Evolutionary conservation across 2,797 vertebrate species (phyloP).

Genomic region (Sebastes kiyomatsui): DNA sequence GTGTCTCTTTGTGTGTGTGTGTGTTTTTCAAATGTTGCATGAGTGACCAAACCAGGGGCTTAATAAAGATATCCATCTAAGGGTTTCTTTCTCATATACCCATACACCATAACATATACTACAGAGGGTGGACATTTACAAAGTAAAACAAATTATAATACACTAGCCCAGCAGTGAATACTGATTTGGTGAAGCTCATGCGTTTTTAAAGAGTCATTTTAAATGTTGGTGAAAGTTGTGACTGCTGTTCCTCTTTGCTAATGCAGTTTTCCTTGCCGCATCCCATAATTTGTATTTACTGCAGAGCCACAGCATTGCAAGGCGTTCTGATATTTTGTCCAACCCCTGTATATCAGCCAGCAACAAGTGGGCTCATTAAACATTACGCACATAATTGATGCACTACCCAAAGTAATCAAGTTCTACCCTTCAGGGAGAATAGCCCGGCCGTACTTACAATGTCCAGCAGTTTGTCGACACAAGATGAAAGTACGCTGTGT

Average conservation of each 20-base stretch:
- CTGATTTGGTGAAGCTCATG: not conserved
- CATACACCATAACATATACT: not conserved
- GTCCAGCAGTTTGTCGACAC: constrained; percentile 83
- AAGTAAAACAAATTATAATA: not conserved
- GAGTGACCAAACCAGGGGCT: not conserved
- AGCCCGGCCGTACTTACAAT: constrained; percentile 77
- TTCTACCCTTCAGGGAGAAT: not conserved
- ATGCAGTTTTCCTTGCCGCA: not conserved
- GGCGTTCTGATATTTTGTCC: not conserved
- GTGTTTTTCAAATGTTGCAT: not conserved
- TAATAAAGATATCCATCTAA: not conserved
- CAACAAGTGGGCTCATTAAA: constrained; percentile 20
- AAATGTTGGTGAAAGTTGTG: not conserved
- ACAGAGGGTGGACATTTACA: not conserved
- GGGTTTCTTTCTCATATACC: not conserved
- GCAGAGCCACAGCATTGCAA: not conserved
- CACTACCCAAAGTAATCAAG: not conserved
- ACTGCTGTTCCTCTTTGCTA: not conserved
- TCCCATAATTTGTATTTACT: not conserved
- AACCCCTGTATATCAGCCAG: not conserved
- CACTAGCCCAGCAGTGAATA: not conserved
- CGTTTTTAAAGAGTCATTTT: not conserved
- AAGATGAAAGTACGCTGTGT: constrained; percentile 85
- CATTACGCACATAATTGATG: not conserved
- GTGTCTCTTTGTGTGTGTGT: not conserved